These are phyloP conservation scores for Parelbella ahira DNA, from an alignment of 2,888 invertebrate species.

Conservation along the genomic window DNA sequence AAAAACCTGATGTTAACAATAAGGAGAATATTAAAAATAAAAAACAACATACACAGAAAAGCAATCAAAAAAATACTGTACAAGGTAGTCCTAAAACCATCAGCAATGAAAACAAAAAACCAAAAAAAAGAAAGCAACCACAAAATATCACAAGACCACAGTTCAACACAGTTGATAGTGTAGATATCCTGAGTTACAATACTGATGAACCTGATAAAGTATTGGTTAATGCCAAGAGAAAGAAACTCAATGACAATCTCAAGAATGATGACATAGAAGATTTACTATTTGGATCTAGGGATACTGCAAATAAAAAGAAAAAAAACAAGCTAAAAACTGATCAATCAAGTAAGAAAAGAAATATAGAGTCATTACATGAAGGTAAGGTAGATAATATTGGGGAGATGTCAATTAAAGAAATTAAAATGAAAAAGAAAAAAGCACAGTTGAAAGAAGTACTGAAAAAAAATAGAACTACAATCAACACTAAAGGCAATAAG, in stretches of 20 bases:
- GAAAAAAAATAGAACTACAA: slow-evolving; percentile 42
- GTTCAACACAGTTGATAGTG: slow-evolving; percentile 17
- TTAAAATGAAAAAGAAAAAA: slow-evolving; percentile 23
- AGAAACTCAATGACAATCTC: slow-evolving; percentile 47
- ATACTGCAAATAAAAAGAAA: slow-evolving; percentile 1
- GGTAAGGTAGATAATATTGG: slow-evolving; percentile 9
- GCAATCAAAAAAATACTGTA: neutral
- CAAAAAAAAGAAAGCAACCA: neutral
- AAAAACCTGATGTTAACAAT: no score
- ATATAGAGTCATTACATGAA: neutral
- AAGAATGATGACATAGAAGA: slow-evolving; percentile 46
- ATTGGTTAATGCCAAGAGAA: slow-evolving; percentile 50
- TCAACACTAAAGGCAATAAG: slow-evolving; percentile 47
- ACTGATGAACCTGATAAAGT: slow-evolving; percentile 50
- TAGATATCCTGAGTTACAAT: slow-evolving; percentile 37
- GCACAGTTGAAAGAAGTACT: slow-evolving; percentile 45
- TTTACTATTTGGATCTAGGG: slow-evolving; percentile 29
- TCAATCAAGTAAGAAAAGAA: neutral
- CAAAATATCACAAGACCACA: slow-evolving; percentile 3
- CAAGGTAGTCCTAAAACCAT: no score
- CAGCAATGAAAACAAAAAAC: slow-evolving; percentile 1
- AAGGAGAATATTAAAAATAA: slow-evolving; percentile 6
- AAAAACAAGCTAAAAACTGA: neutral
- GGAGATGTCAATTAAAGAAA: slow-evolving; percentile 12
- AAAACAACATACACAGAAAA: neutral